These are phyloP conservation scores for Plebejus melissa DNA, from an alignment of 2,888 invertebrate genomes.

Conservation along the genomic window DNA sequence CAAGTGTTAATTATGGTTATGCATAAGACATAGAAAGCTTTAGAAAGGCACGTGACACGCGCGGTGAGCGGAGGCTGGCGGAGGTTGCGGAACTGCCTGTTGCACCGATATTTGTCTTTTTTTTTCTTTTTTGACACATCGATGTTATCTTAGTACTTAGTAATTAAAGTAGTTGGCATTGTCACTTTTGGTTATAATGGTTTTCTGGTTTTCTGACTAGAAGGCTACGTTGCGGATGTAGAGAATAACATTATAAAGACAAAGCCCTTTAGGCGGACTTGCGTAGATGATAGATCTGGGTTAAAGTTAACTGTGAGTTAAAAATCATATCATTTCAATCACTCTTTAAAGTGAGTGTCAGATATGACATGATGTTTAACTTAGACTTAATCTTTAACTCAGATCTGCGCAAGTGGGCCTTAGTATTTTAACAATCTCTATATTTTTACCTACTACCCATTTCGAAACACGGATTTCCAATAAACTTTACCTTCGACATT, in stretches of 20 bases:
- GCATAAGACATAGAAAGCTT: slow-evolving; percentile 68
- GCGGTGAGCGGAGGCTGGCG: slow-evolving; percentile 56
- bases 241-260: neutral
- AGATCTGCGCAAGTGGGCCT: too few relatives aligned
- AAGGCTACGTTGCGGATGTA: neutral
- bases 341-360: too few relatives aligned
- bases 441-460: neutral
- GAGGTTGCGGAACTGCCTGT: slow-evolving; percentile 62
- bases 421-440: too few relatives aligned
- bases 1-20: slow-evolving; percentile 40
- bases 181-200: neutral
- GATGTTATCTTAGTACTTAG: neutral
- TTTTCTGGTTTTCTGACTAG: neutral
- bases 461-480: neutral
- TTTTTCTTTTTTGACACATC: neutral
- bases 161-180: neutral
- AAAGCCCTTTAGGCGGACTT: too few relatives aligned
- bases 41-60: slow-evolving; percentile 77
- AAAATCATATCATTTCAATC: too few relatives aligned
- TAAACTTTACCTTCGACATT: neutral
- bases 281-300: too few relatives aligned
- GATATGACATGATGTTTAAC: too few relatives aligned
- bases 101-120: slow-evolving; percentile 44
- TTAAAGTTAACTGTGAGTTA: too few relatives aligned
- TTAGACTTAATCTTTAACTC: too few relatives aligned